These are phyloP conservation scores for Cyanoderma ruficeps DNA, from an alignment of 2,113 vertebrate genomes.

Conservation along the genomic window DNA sequence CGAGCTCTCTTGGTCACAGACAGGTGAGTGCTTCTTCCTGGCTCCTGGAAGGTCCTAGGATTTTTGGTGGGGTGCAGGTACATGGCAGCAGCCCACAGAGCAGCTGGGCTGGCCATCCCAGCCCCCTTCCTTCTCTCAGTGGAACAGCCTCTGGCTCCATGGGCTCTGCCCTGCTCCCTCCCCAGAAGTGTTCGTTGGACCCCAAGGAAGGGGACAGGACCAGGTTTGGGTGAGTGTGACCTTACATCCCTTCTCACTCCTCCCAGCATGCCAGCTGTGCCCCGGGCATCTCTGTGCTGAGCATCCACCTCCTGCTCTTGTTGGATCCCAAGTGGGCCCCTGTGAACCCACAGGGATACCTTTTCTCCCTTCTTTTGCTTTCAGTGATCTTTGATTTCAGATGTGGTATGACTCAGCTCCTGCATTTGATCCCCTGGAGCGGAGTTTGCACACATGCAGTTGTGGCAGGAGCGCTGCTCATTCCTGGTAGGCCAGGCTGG, in stretches of 20 bases:
- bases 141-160: not conserved
- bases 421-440: constrained; percentile 32
- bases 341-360: not conserved
- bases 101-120: not conserved
- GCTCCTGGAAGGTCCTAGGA: not conserved
- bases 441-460: constrained; percentile 17
- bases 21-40: not conserved
- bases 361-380: not conserved
- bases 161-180: not conserved
- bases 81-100: not conserved
- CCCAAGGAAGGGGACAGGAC: not conserved
- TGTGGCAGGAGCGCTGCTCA: not conserved
- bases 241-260: not conserved
- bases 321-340: not conserved
- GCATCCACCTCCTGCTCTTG: not conserved
- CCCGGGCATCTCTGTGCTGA: not conserved
- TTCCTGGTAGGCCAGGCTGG: not conserved
- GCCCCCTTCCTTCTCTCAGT: not conserved
- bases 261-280: not conserved
- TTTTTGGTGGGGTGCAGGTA: not conserved
- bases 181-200: not conserved
- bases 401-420: constrained; percentile 20
- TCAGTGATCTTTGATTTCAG: constrained; percentile 14
- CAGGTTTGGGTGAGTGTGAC: not conserved
- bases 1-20: not conserved